Base-by-base conservation (phyloP, 1,140 invertebrate genomes). In the Drosophila seguyi region DNA sequence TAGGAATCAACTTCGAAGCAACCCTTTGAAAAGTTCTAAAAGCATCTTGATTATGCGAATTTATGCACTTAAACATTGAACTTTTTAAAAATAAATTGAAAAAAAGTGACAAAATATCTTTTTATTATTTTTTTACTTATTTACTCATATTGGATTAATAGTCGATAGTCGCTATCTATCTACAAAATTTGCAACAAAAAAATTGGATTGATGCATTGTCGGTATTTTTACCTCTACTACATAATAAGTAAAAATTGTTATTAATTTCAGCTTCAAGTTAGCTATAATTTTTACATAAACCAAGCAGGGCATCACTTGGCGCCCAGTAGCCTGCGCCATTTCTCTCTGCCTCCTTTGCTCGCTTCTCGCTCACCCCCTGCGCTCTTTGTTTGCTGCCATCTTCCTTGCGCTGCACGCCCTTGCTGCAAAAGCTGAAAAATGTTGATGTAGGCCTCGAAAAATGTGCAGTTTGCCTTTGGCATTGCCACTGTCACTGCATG, bases 391-490 rank as follows among this genome's bases (percentile, higher is more conserved):
- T 22, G 58, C 11, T 38, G 47, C 71, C 45, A 20, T 55, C 53
- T 59, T 39, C 41, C 73, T 75, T 34, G 38, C 29, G 60, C 38
- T 75, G 69, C 36, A 53, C 82, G 82, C 82, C 82, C 79, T 88
- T 87, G 84, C 50, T 76, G 47, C 50, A 60, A 77, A 68, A 77
- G 56, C 75, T 78, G 58, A 78, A 85, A 88, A 90, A 85, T 90
- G 85, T 90, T 90, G 85, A 90, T 90, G 85, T 81, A 90, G 85
- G 85, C 85, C 86, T 90, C 85, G 86, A 79, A 79, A 75, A 88
- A 90, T 73, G 84, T 90, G 85, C 85, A 90, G 80, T 88, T 88
- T 85, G 86, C 81, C 68, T 90, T 88, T 88, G 85, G 85, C 85
- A 90, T 90, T 90, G 85, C 85, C 85, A 90, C 85, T 90, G 85